A percentile compares a stretch with the other conserved stretches of the same genome.
Conservation (phyloP, 2,797 vertebrate species). For the Brachymystax lenok region DNA sequence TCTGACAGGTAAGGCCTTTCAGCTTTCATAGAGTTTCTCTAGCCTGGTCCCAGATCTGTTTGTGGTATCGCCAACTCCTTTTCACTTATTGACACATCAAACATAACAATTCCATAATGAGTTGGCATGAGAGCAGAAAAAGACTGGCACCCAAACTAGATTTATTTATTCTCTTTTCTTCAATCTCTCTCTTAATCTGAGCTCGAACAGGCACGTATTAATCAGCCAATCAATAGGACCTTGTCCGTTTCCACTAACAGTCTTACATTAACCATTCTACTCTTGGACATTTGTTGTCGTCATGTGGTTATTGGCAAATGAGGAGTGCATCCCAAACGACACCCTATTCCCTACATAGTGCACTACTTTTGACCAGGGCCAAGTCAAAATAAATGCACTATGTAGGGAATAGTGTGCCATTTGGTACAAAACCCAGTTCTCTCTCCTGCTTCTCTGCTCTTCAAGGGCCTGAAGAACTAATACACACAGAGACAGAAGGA, state of each 20-base stretch:
- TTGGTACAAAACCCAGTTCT: background rate
- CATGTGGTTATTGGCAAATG: background rate
- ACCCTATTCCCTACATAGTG: background rate
- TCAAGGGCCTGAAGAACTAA: background rate
- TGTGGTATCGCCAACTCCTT: too few species aligned
- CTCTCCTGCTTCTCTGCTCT: background rate
- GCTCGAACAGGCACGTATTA: background rate
- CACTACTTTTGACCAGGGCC: background rate
- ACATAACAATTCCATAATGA: too few species aligned
- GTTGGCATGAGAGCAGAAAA: too few species aligned
- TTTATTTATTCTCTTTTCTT: background rate
- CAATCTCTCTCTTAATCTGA: background rate
- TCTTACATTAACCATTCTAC: background rate
- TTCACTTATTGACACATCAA: too few species aligned
- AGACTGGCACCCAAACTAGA: background rate
- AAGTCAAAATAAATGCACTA: background rate
- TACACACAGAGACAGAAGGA: background rate
- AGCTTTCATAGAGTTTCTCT: background rate
- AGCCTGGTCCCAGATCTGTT: background rate
- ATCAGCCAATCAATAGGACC: background rate
- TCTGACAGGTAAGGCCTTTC: background rate
- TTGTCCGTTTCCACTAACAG: background rate
- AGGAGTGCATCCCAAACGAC: background rate
- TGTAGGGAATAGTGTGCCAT: background rate
- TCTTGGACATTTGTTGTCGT: background rate